Evolutionary conservation across 2,797 vertebrate species (phyloP).

Genomic region (Brotula barbata): DNA sequence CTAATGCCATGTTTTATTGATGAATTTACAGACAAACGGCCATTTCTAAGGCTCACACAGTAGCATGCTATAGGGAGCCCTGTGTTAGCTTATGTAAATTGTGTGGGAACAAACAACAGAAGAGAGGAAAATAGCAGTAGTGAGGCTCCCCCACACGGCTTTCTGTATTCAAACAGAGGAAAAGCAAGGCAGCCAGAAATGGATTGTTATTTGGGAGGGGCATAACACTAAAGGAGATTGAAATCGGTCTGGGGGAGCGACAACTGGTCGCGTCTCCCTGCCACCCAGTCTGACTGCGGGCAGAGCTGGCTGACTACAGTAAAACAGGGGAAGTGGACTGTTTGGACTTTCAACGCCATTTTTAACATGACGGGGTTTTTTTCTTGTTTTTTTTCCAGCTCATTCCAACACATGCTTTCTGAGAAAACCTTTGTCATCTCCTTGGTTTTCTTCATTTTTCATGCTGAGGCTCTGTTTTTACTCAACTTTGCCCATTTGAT

Average conservation of each 20-base stretch:
- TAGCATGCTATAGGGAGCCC: background rate
- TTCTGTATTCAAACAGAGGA: conserved; percentile 73
- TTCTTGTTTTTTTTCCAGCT: conserved; percentile 25
- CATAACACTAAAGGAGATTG: conserved; percentile 78
- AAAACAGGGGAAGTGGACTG: conserved; percentile 76
- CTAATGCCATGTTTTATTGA: background rate
- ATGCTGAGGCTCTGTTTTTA: conserved; percentile 18
- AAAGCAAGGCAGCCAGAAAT: conserved; percentile 73
- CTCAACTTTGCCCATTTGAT: background rate
- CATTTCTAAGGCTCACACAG: background rate
- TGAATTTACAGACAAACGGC: background rate
- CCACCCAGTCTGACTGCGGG: conserved; percentile 82
- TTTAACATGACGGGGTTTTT: conserved; percentile 65
- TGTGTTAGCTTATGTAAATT: conserved; percentile 8
- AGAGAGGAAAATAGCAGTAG: conserved; percentile 33
- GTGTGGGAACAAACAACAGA: conserved; percentile 39
- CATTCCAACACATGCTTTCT: conserved; percentile 29
- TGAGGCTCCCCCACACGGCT: conserved; percentile 41
- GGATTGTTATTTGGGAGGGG: conserved; percentile 84
- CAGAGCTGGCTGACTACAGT: conserved; percentile 65
- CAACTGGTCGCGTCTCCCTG: conserved; percentile 84
- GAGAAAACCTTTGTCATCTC: conserved; percentile 59
- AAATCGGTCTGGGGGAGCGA: conserved; percentile 83
- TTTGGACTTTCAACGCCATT: conserved; percentile 79
- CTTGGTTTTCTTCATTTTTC: conserved; percentile 18